Percentiles rank a stretch among this genome's conserved stretches.
Conservation (phyloP, 2,888 invertebrate species). For the Nephrotoma appendiculata region DNA sequence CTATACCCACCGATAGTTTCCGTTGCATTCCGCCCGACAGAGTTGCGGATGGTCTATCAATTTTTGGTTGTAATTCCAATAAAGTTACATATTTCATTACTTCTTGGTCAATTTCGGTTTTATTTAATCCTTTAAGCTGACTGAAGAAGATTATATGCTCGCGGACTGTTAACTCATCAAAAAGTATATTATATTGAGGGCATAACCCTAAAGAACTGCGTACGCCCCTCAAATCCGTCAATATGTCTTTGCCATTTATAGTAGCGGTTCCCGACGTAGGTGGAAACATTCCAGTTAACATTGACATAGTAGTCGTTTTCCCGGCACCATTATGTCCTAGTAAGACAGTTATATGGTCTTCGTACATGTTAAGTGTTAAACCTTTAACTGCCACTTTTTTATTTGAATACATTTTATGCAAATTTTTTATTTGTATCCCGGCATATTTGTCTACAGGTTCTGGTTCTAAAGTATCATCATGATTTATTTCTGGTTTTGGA, state of each 20-base stretch:
- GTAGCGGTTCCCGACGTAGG: conserved; percentile 53
- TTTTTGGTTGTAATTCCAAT: conserved; percentile 39
- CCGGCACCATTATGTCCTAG: conserved; percentile 74
- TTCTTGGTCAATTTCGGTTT: conserved; percentile 39
- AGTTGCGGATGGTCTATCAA: conserved; percentile 37
- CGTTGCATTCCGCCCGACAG: conserved; percentile 71
- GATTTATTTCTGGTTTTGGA: conserved; percentile 12
- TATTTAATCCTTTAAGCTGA: conserved; percentile 48
- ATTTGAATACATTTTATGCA: conserved; percentile 45
- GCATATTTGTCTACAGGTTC: conserved; percentile 33
- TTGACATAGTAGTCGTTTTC: conserved; percentile 87
- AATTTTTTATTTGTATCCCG: conserved; percentile 41
- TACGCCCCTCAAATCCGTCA: conserved; percentile 44
- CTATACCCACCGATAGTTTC: conserved; percentile 59
- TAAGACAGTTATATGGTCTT: conserved; percentile 78
- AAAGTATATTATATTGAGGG: conserved; percentile 76
- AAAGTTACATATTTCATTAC: conserved; percentile 46
- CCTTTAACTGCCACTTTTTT: conserved; percentile 46
- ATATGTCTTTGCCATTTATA: conserved; percentile 56
- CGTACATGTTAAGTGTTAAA: conserved; percentile 68
- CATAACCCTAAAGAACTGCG: conserved; percentile 62
- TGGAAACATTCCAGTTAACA: conserved; percentile 67
- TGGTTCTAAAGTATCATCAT: conserved; percentile 21
- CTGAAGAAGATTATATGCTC: conserved; percentile 76
- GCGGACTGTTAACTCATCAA: conserved; percentile 64